Base-by-base conservation (phyloP, 2,797 vertebrate genomes). In the Danio tinwini region DNA sequence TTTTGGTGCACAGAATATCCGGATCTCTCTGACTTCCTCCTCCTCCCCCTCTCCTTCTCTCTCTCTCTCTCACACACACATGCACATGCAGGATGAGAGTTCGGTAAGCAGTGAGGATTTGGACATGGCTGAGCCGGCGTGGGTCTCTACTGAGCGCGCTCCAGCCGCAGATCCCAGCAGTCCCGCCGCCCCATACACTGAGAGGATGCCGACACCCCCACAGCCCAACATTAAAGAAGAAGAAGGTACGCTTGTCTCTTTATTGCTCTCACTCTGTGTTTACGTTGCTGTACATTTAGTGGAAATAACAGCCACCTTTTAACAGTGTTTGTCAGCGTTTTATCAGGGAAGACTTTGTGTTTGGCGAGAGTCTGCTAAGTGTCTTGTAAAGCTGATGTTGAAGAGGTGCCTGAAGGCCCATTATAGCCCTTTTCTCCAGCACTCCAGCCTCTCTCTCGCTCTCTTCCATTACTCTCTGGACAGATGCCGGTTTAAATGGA, bases 41-140 rank as follows among this genome's bases (percentile, higher is more conserved):
- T 39, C 13, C 6, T 68, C 55, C 55, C 76, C 78, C 13, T 53
- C 29, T 29, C 62, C 29, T 29, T 61, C 75, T 29, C 58, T 61
- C 50, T 44, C 45, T 59, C 49, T 64, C 47, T 59, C 49, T 64
- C 47, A 59, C 39, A 14, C 78, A 67, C 76, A 68, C 49, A 44
- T 39, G 29, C 42, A n/a, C 70, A 70, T 61, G 58, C 90, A 99
- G 97, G 97, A 98, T 96, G 98, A 98, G 92, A 97, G 95, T 5
- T 97, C 97, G 83, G 95, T 98, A 92, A 98, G 96, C 94, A 97
- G 96, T 16, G 96, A 98, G 92, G 96, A 98, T 89, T 95, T 96
- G 95, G 96, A 98, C 90, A 96, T 94, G 92, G 94, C 94, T 10
- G 97, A 99, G 91, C 93, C 96, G 92, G 92, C 95, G 91, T 98